phyloP scores from a whole-genome alignment of 2,113 vertebrate genomes.

The Okapia johnstoni region DNA sequence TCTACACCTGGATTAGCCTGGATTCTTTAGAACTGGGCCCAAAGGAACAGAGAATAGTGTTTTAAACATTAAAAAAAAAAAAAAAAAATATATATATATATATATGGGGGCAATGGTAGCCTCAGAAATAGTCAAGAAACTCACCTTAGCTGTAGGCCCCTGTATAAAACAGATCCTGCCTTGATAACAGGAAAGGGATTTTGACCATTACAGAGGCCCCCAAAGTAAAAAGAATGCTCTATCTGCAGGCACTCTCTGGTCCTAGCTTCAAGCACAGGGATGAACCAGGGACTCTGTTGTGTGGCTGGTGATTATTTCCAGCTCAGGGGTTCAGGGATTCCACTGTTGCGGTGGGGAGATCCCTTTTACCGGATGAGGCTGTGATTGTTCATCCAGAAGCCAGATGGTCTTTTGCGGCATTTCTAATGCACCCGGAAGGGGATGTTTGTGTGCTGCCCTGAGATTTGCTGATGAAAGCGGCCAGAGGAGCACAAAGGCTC shows the following conservation, averaged over 20 bases:
- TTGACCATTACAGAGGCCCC: background rate
- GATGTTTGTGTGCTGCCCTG: constrained; percentile 25
- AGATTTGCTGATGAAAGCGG: constrained; percentile 47
- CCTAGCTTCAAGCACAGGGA: background rate
- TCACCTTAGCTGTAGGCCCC: background rate
- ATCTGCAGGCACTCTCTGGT: too few relatives aligned
- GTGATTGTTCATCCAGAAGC: background rate
- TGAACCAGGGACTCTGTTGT: background rate
- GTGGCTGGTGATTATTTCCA: background rate
- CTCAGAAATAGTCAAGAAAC: background rate
- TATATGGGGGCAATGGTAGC: background rate
- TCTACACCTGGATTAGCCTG: background rate
- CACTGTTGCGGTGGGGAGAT: background rate
- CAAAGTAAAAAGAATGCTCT: background rate
- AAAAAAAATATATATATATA: too few relatives aligned
- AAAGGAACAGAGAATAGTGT: background rate
- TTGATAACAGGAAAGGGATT: background rate
- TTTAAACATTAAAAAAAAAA: background rate
- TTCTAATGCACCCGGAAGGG: constrained; percentile 1
- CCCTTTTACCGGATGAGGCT: background rate
- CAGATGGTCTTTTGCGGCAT: background rate
- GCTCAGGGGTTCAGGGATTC: background rate
- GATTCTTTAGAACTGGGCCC: background rate
- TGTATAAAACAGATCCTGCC: background rate
- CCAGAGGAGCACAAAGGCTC: background rate